phyloP scores from a whole-genome alignment of 2,797 vertebrate species.

The Sebastes taczanowskii region DNA sequence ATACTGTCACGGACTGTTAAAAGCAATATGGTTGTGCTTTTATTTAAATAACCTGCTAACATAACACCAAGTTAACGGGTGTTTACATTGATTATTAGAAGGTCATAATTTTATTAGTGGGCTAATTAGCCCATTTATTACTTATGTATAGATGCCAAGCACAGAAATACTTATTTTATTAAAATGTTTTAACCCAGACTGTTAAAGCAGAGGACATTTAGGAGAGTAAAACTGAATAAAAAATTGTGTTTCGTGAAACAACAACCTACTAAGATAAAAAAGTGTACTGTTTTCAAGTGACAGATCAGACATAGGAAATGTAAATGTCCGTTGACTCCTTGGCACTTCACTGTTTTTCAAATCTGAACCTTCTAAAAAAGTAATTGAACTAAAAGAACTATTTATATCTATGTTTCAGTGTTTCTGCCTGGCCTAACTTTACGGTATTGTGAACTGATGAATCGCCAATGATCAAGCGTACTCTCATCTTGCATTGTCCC shows the following conservation, averaged over 20 bases:
- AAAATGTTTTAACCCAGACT: not conserved
- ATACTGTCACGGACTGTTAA: not conserved
- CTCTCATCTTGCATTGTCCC: not conserved
- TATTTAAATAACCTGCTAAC: not conserved
- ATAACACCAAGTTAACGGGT: not conserved
- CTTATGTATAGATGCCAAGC: too few species aligned
- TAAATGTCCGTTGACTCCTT: not conserved
- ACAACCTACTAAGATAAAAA: not conserved
- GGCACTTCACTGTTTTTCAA: too few species aligned
- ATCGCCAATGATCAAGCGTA: not conserved
- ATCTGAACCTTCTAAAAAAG: accelerated
- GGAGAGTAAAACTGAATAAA: not conserved
- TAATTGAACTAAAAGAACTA: not conserved
- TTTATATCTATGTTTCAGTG: not conserved
- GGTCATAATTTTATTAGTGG: too few species aligned
- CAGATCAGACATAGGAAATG: not conserved
- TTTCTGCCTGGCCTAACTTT: not conserved
- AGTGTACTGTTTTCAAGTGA: too few species aligned
- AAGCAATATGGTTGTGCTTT: not conserved
- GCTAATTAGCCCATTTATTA: not conserved
- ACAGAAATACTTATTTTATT: not conserved
- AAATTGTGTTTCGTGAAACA: not conserved
- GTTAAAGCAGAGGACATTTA: not conserved
- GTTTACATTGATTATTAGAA: not conserved
- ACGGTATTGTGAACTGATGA: not conserved